phyloP scores from a whole-genome alignment of 2,888 invertebrate species.

The Geotrupes spiniger region DNA sequence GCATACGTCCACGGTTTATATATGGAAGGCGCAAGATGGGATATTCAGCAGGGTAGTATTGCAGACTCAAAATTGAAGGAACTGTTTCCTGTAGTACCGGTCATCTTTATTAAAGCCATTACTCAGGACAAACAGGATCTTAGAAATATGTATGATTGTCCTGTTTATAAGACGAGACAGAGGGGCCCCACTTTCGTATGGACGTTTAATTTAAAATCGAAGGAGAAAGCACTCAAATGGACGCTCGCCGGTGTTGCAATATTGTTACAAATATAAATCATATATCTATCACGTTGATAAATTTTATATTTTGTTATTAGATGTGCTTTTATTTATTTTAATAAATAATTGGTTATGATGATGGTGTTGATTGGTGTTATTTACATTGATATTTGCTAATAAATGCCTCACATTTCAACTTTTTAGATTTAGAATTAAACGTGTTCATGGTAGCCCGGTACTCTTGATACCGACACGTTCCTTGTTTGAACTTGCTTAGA shows the following conservation, averaged over 20 bases:
- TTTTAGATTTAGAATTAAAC: no score
- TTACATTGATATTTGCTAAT: not conserved
- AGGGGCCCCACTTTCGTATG: conserved; percentile 92
- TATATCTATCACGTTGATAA: not conserved
- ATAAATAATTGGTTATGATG: no score
- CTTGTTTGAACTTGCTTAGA: no score
- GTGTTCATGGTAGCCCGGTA: no score
- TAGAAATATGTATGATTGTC: conserved; percentile 86
- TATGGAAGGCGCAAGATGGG: conserved; percentile 97
- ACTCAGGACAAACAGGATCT: conserved; percentile 87
- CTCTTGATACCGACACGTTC: no score
- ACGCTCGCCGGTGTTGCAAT: conserved; percentile 90
- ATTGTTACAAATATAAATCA: conserved; percentile 72
- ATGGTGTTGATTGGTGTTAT: not conserved
- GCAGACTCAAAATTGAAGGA: conserved; percentile 86
- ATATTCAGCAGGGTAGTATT: conserved; percentile 71
- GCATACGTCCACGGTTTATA: conserved; percentile 85
- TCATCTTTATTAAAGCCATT: conserved; percentile 82
- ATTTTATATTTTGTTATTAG: conserved; percentile 8
- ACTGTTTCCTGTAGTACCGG: conserved; percentile 86
- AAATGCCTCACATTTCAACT: no score
- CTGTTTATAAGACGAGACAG: conserved; percentile 86
- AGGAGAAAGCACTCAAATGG: conserved; percentile 88
- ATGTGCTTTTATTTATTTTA: conserved; percentile 5
- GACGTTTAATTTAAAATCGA: conserved; percentile 92